phyloP scores from a whole-genome alignment of 2,797 vertebrate species.

The Lepilemur septentrionalis region DNA sequence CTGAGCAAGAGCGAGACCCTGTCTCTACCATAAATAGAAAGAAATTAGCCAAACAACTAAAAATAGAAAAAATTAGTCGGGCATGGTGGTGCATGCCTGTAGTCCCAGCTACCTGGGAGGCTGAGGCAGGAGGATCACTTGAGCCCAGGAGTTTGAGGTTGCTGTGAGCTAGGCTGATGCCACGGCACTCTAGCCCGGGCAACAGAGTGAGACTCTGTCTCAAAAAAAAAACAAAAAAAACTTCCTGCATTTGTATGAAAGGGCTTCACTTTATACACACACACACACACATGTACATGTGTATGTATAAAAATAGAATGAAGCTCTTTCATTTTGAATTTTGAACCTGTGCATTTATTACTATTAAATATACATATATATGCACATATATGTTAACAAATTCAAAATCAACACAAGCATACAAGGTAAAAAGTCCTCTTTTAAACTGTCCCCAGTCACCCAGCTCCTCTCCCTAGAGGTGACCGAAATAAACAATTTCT shows the following conservation, averaged over 20 bases:
- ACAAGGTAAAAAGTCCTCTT: background rate
- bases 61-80: too few species aligned
- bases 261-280: background rate
- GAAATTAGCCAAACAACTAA: too few species aligned
- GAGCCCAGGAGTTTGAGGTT: too few species aligned
- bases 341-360: background rate
- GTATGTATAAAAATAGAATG: background rate
- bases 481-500: background rate
- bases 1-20: too few species aligned
- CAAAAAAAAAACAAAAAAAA: background rate
- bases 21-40: too few species aligned
- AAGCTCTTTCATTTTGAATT: background rate
- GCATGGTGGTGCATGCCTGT: too few species aligned
- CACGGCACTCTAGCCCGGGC: too few species aligned
- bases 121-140: too few species aligned
- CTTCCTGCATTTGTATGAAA: background rate
- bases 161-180: too few species aligned
- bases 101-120: too few species aligned
- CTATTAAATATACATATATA: background rate
- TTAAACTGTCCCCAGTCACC: background rate
- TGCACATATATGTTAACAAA: background rate
- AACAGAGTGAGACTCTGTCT: too few species aligned
- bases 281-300: background rate
- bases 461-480: background rate
- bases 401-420: conserved; percentile 5